phyloP scores from a whole-genome alignment of 2,113 vertebrate genomes.

The Dromiciops gliroides region DNA sequence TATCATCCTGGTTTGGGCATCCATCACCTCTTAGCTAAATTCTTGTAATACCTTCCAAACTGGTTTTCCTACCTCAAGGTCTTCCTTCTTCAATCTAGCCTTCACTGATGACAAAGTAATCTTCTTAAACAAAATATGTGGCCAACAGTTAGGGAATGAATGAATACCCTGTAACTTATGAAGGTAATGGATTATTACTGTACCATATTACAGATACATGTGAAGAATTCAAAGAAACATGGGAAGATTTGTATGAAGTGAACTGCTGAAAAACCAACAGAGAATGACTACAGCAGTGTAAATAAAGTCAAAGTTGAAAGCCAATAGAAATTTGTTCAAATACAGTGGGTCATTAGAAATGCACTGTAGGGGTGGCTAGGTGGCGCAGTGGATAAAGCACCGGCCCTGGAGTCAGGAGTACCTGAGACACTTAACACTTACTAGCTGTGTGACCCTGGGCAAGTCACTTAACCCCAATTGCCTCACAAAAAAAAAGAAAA shows the following conservation, averaged over 20 bases:
- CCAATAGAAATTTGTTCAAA: not conserved
- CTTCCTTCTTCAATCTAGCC: constrained; percentile 27
- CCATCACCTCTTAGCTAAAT: constrained; percentile 13
- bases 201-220: not conserved
- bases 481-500: no score
- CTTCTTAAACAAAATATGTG: not conserved
- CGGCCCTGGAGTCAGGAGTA: no score
- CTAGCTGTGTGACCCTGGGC: no score
- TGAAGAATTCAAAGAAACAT: not conserved
- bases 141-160: not conserved
- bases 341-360: not conserved
- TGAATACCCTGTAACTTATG: not conserved
- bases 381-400: no score
- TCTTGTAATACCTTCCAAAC: not conserved
- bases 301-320: not conserved
- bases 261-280: not conserved
- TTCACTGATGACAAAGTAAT: not conserved
- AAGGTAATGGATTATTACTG: not conserved
- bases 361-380: not conserved
- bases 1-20: constrained; percentile 9
- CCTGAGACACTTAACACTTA: no score
- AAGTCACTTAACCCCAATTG: no score
- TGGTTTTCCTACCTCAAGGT: constrained; percentile 35
- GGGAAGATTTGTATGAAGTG: not conserved
- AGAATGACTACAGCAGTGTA: not conserved